Conservation (phyloP, 2,888 invertebrate species). For the Xylocampa areola region DNA sequence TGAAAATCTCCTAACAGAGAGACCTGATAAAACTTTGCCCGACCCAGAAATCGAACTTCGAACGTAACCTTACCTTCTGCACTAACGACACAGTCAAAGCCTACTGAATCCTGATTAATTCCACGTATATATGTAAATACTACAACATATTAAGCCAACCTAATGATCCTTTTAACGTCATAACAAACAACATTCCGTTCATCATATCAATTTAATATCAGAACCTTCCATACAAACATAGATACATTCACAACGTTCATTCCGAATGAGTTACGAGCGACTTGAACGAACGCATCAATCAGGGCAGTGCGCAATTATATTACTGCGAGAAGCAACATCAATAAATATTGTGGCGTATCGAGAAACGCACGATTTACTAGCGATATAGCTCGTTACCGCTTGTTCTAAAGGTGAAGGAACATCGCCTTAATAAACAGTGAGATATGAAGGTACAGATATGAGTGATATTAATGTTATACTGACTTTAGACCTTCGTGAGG, state of each 20-base stretch:
- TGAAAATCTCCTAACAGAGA: no score
- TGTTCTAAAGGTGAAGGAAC: constrained; percentile 52
- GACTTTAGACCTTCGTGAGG: no score
- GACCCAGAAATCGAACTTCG: no score
- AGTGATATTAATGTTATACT: constrained; percentile 17
- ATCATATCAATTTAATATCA: constrained; percentile 45
- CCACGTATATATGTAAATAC: no score
- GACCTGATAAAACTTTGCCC: no score
- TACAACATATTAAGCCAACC: no score
- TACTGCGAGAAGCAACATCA: constrained; percentile 48
- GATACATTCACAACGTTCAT: constrained; percentile 50
- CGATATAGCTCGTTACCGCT: constrained; percentile 45
- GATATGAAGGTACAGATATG: constrained; percentile 11
- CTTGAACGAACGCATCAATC: constrained; percentile 59
- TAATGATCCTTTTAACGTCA: background rate
- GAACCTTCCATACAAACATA: constrained; percentile 26
- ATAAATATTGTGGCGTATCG: constrained; percentile 60
- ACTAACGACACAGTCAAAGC: no score
- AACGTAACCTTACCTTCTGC: no score
- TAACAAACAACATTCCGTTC: constrained; percentile 9
- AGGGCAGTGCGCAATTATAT: constrained; percentile 55
- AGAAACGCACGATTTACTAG: constrained; percentile 44
- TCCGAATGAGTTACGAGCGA: constrained; percentile 53
- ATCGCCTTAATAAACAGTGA: constrained; percentile 40
- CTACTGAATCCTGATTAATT: no score